phyloP scores from a whole-genome alignment of 2,888 invertebrate species.

The Chloroclysta siterata region DNA sequence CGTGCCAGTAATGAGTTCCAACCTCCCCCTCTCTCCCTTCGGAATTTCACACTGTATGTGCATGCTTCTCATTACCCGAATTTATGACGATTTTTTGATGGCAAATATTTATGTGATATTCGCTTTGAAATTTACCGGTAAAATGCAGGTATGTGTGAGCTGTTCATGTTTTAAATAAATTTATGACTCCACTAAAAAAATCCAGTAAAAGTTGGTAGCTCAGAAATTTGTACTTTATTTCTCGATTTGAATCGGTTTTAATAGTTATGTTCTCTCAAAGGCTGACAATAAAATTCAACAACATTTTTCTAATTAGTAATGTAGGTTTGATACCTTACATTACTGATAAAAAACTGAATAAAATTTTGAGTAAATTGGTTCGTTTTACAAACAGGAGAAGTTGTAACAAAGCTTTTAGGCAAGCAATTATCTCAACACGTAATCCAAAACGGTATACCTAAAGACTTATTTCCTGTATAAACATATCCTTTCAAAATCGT shows the following conservation, averaged over 20 bases:
- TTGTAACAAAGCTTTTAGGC: constrained; percentile 7
- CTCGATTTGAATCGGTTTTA: too few relatives aligned
- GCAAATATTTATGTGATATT: constrained; percentile 40
- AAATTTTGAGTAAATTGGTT: too few relatives aligned
- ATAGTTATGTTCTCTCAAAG: too few relatives aligned
- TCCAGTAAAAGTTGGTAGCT: neutral
- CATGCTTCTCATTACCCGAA: constrained; percentile 74
- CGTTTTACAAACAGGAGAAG: too few relatives aligned
- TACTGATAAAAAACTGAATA: too few relatives aligned
- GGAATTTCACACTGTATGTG: constrained; percentile 79
- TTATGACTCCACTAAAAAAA: neutral
- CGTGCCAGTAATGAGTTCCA: constrained; percentile 83
- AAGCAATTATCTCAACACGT: constrained; percentile 10
- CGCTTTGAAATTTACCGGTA: constrained; percentile 31
- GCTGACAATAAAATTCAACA: too few relatives aligned
- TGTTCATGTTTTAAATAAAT: constrained; percentile 9
- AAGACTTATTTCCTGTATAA: constrained; percentile 10
- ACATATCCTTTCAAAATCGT: constrained; percentile 10
- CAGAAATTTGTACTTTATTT: neutral
- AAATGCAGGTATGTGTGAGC: constrained; percentile 15
- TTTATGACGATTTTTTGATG: constrained; percentile 65
- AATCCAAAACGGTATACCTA: constrained; percentile 7
- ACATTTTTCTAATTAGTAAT: too few relatives aligned
- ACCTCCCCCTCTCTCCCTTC: constrained; percentile 61
- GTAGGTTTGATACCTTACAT: too few relatives aligned